Base-by-base conservation (phyloP, 1,140 invertebrate species). In the Prorops nasuta region DNA sequence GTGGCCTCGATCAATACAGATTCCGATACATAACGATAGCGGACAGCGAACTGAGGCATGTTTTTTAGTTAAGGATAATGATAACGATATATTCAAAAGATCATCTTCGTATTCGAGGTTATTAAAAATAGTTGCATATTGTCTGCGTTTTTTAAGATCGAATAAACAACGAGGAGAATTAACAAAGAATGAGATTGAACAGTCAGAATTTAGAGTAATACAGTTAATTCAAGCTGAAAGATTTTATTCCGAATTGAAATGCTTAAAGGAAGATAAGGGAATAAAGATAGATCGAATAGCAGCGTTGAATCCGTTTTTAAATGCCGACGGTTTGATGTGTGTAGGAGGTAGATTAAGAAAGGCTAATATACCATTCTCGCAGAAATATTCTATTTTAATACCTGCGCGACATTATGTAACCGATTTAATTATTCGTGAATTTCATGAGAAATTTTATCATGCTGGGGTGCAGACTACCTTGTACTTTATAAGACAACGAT, bases 311-410 rank as follows among this genome's bases (percentile, higher is more conserved):
- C 31, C 14, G 4, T 44, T 44, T 34, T 3, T 44, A 18, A 28
- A 44, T 20, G 24, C 19, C 3, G 15, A 34, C 16, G 42, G 42
- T 4, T 24, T 44, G 7, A 2, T 44, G 14, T 4, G 28, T 10
- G 42, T 44, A 17, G 28, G 42, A 3, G 28, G 42, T 12, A 15
- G 42, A 32, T 32, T 44, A 34, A 9, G 21, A 34, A 16, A 32
- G 7, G 21, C 42, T 22, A 14, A 12, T 14, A 10, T 32, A 17
- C 10, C n/a, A 4, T 20, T 35, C 24, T 19, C 9, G 21, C 34
- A 45, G 3, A 35, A 22, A n/a, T n/a, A n/a, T n/a, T n/a, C n/a
- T n/a, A n/a, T n/a, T n/a, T n/a, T n/a, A n/a, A n/a, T n/a, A n/a
- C 12, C 34, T 21, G 9, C 31, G 9, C 18, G 21, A 10, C 28